A percentile compares a stretch with the other conserved stretches of the same genome.
Evolutionary conservation across 2,888 invertebrate genomes (phyloP).

Genomic region (Andrena bicolor): DNA sequence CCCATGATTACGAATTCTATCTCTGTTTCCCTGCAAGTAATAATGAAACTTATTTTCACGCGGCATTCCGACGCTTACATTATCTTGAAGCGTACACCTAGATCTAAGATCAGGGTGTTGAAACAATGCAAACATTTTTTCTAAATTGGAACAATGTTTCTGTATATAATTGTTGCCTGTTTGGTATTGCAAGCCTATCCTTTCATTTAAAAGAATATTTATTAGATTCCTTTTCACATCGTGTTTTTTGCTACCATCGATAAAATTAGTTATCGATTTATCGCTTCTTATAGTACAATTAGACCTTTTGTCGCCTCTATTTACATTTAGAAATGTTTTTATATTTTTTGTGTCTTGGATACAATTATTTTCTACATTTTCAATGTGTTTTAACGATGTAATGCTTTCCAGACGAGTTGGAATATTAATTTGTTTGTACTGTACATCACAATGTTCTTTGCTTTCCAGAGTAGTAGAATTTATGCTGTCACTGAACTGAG

Average conservation of each 20-base stretch:
- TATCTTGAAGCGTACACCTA: slow-evolving; percentile 73
- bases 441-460: slow-evolving; percentile 22
- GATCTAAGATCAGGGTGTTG: slow-evolving; percentile 74
- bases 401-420: slow-evolving; percentile 13
- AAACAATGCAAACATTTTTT: slow-evolving; percentile 87
- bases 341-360: slow-evolving; percentile 37
- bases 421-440: slow-evolving; percentile 35
- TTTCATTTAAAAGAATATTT: slow-evolving; percentile 32
- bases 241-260: slow-evolving; percentile 6
- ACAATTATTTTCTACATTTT: slow-evolving; percentile 5
- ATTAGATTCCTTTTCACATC: slow-evolving; percentile 14
- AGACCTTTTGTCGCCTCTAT: slow-evolving; percentile 29
- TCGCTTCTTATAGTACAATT: slow-evolving; percentile 20
- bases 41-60: slow-evolving; percentile 78
- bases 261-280: slow-evolving; percentile 3
- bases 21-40: slow-evolving; percentile 73
- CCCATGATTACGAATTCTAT: slow-evolving; percentile 39
- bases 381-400: slow-evolving; percentile 7
- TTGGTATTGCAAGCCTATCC: slow-evolving; percentile 37
- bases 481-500: slow-evolving; percentile 6
- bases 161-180: slow-evolving; percentile 56
- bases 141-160: slow-evolving; percentile 88
- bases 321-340: slow-evolving; percentile 36
- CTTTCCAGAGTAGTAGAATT: slow-evolving; percentile 6
- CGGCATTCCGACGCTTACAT: slow-evolving; percentile 74